A percentile compares a stretch with the other conserved stretches of the same genome.
Evolutionary conservation across 2,888 invertebrate species (phyloP).

Genomic region (Nasonovia ribisnigri): DNA sequence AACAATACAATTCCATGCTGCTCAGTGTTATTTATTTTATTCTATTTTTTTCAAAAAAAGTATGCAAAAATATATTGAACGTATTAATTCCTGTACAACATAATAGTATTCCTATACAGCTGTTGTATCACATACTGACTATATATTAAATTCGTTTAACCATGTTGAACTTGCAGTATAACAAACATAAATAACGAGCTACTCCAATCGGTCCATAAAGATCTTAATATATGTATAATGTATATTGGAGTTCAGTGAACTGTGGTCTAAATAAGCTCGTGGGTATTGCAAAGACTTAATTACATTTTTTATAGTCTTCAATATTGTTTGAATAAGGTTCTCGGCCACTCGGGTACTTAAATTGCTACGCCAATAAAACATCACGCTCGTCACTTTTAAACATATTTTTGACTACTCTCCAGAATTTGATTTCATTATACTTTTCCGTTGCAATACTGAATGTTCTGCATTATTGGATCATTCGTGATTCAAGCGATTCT

Average conservation of each 20-base stretch:
- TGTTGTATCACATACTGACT: neutral
- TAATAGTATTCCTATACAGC: neutral
- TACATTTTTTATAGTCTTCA: slow-evolving; percentile 43
- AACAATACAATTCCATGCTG: neutral
- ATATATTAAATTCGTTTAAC: slow-evolving; percentile 2
- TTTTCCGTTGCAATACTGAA: neutral
- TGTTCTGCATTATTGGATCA: neutral
- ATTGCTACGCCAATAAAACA: slow-evolving; percentile 38
- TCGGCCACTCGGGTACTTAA: slow-evolving; percentile 39
- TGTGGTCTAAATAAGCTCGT: slow-evolving; percentile 49
- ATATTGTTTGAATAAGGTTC: slow-evolving; percentile 41
- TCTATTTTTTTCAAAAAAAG: neutral
- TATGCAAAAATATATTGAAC: neutral
- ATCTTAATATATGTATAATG: slow-evolving; percentile 50
- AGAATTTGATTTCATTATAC: slow-evolving; percentile 43
- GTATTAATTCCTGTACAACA: neutral
- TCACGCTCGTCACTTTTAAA: slow-evolving; percentile 31
- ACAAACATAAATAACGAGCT: slow-evolving; percentile 53
- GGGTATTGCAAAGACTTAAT: slow-evolving; percentile 54
- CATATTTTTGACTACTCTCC: slow-evolving; percentile 46
- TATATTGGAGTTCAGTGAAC: slow-evolving; percentile 51
- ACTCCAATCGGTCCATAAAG: slow-evolving; percentile 48
- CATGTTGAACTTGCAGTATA: slow-evolving; percentile 39
- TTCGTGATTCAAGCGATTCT: neutral
- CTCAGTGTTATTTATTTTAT: neutral